A percentile compares a stretch with the other conserved stretches of the same genome.
These are phyloP conservation scores for Tragelaphus strepsiceros DNA, from an alignment of 2,113 vertebrate genomes.

Conservation along the genomic window DNA sequence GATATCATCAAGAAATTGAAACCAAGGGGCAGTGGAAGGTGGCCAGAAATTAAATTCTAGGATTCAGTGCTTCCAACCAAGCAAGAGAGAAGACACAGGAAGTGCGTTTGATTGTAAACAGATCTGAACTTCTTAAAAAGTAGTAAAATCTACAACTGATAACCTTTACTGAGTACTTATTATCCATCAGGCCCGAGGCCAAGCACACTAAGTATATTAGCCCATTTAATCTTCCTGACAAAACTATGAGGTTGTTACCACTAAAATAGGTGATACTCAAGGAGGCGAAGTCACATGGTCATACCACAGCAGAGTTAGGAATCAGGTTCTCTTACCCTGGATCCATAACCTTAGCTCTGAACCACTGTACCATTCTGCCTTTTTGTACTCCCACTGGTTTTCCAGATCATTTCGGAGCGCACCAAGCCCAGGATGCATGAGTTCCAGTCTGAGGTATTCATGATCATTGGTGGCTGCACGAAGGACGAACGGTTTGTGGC, in stretches of 20 bases:
- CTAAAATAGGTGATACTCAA: not conserved
- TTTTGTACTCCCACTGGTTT: not conserved
- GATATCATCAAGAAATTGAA: not conserved
- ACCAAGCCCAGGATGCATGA: constrained; percentile 94
- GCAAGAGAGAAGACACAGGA: not conserved
- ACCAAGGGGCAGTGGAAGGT: not conserved
- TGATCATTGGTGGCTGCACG: constrained; percentile 97
- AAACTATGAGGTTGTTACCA: not conserved
- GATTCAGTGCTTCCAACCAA: not conserved
- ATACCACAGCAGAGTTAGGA: not conserved
- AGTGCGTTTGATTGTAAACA: not conserved
- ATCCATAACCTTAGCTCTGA: not conserved
- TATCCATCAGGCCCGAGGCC: not conserved
- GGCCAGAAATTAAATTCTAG: not conserved
- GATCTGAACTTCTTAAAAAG: not conserved
- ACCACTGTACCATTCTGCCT: not conserved
- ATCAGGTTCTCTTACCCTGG: not conserved
- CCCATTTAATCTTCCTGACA: not conserved
- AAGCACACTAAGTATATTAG: not conserved
- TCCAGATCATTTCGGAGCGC: constrained; percentile 93
- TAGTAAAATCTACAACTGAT: not conserved
- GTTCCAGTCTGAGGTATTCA: constrained; percentile 96
- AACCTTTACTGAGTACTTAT: not conserved
- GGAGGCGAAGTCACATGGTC: not conserved
- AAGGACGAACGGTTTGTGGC: constrained; percentile 96